phyloP scores from a whole-genome alignment of 2,113 vertebrate species.

The Nothoprocta pentlandii region DNA sequence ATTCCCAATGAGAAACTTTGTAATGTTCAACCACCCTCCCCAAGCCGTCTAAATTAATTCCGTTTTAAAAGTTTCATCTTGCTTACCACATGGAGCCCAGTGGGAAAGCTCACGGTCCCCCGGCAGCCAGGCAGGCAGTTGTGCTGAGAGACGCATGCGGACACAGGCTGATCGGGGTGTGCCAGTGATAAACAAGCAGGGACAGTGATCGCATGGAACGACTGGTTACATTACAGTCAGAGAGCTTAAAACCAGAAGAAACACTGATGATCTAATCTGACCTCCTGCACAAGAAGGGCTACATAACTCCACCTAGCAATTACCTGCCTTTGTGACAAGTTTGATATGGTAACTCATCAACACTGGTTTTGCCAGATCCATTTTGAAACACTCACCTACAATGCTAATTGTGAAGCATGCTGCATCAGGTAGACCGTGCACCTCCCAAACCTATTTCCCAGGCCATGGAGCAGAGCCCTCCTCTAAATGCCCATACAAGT shows the following conservation, averaged over 20 bases:
- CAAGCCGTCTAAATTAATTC: not conserved
- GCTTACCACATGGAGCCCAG: constrained; percentile 8
- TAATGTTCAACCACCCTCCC: not conserved
- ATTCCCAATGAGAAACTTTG: not conserved
- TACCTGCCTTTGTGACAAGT: constrained; percentile 39
- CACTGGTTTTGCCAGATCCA: constrained; percentile 46
- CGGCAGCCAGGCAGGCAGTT: not conserved
- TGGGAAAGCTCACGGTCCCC: constrained; percentile 1
- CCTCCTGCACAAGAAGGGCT: constrained; percentile 28
- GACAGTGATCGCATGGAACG: constrained; percentile 50
- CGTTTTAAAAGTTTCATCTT: constrained; percentile 7
- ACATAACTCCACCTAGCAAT: constrained; percentile 56
- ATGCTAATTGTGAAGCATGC: not conserved
- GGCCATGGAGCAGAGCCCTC: not conserved
- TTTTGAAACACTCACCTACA: constrained; percentile 52
- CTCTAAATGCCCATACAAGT: not conserved
- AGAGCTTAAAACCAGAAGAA: constrained; percentile 54
- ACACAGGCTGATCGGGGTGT: constrained; percentile 1
- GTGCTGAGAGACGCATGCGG: not conserved
- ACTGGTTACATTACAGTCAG: constrained; percentile 42
- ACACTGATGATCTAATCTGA: constrained; percentile 64
- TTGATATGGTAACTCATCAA: constrained; percentile 37
- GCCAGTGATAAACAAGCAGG: constrained; percentile 38
- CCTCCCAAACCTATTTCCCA: not conserved
- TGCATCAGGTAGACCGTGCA: constrained; percentile 2